Percentiles rank a stretch among this genome's conserved stretches.
Conservation (phyloP, 2,888 invertebrate species). For the Troides aeacus region DNA sequence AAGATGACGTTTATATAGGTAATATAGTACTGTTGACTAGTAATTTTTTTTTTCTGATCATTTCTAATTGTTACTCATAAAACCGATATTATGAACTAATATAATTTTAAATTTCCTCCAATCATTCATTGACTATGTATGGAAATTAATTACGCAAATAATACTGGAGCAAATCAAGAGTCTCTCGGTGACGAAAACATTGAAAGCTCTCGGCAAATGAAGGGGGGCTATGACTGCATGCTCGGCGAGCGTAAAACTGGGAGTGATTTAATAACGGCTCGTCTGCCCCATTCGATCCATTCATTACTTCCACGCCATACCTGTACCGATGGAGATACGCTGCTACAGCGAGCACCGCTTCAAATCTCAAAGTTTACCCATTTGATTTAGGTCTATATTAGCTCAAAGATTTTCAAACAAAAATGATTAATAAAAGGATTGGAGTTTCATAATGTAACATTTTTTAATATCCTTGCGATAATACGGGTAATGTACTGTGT, state of each 20-base stretch:
- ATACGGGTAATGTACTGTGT: too few species aligned
- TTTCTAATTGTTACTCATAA: too few species aligned
- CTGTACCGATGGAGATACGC: too few species aligned
- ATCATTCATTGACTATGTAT: too few species aligned
- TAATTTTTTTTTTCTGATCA: too few species aligned
- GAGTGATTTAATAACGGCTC: slow-evolving; percentile 37
- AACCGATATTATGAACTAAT: too few species aligned
- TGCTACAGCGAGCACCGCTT: not conserved
- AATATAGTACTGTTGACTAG: too few species aligned
- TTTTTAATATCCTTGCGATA: too few species aligned
- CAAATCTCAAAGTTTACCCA: not conserved
- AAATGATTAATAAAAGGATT: too few species aligned
- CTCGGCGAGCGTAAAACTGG: slow-evolving; percentile 32
- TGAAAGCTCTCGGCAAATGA: slow-evolving; percentile 12
- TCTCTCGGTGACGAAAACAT: slow-evolving; percentile 17
- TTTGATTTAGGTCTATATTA: not conserved
- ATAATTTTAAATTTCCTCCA: too few species aligned
- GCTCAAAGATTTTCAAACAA: not conserved
- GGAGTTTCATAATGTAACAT: too few species aligned
- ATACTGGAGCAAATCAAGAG: slow-evolving; percentile 9
- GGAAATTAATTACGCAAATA: not conserved
- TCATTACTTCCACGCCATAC: slow-evolving; percentile 32
- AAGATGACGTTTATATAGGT: too few species aligned
- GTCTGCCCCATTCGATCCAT: slow-evolving; percentile 35
- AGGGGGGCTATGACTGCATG: slow-evolving; percentile 8